A percentile compares a stretch with the other conserved stretches of the same genome.
phyloP scores from a whole-genome alignment of 2,113 vertebrate genomes.

The Marmota monax region DNA sequence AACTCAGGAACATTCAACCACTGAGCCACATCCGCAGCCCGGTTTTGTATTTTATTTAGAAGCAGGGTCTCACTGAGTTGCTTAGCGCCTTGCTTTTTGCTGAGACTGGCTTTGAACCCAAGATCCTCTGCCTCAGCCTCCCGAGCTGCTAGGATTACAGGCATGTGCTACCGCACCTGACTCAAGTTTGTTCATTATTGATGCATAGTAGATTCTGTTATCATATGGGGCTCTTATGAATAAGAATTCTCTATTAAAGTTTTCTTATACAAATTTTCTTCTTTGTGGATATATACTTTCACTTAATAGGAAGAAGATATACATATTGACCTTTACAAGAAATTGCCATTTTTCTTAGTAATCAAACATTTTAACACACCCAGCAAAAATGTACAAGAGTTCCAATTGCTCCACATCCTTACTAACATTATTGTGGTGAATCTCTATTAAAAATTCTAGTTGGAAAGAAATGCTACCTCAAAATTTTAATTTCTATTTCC shows the following conservation, averaged over 20 bases:
- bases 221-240: not conserved
- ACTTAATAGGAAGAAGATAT: not conserved
- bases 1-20: too few relatives aligned
- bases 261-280: not conserved
- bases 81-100: too few relatives aligned
- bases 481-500: not conserved
- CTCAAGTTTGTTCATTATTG: not conserved
- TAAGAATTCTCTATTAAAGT: not conserved
- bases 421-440: not conserved
- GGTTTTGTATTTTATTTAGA: too few relatives aligned
- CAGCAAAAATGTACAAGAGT: not conserved
- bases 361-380: not conserved
- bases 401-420: not conserved
- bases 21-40: too few relatives aligned
- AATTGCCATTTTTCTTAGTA: not conserved
- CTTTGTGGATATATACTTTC: not conserved
- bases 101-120: too few relatives aligned
- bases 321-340: conserved; percentile 18
- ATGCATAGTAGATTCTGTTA: not conserved
- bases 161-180: too few relatives aligned
- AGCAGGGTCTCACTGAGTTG: too few relatives aligned
- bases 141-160: too few relatives aligned
- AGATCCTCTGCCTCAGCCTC: too few relatives aligned
- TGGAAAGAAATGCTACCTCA: not conserved
- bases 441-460: not conserved